Conservation (phyloP, 2,113 vertebrate genomes). For the Trogon melanurus region DNA sequence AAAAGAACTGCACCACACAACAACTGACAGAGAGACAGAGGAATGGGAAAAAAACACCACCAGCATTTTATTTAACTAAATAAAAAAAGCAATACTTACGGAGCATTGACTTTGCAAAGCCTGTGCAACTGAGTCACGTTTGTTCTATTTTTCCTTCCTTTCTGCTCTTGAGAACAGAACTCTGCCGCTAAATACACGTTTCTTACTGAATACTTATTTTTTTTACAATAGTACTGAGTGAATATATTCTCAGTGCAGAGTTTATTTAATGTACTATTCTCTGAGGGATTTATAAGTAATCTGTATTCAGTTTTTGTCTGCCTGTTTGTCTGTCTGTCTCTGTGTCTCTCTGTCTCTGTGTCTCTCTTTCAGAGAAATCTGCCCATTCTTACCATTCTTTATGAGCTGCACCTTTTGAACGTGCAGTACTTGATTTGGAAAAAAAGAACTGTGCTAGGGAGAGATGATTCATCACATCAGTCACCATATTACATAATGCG, state of each 20-base stretch:
- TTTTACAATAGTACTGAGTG: not conserved
- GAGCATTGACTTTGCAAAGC: not conserved
- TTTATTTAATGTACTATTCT: not conserved
- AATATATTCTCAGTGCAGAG: not conserved
- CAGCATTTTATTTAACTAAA: not conserved
- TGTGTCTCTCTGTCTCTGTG: too few species aligned
- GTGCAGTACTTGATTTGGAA: not conserved
- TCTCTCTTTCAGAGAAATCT: not conserved
- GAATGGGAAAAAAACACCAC: not conserved
- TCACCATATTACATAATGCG: not conserved
- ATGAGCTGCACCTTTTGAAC: not conserved
- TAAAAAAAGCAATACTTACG: not conserved
- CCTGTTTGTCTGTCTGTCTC: not conserved
- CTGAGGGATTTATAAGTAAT: not conserved
- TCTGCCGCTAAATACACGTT: not conserved
- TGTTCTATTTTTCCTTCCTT: not conserved
- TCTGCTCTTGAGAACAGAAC: not conserved
- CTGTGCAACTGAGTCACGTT: not conserved
- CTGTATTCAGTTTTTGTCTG: not conserved
- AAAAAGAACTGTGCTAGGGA: not conserved
- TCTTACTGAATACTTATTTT: not conserved
- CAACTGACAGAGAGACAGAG: too few species aligned
- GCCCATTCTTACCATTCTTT: not conserved
- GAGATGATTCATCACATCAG: slow-evolving; percentile 13
- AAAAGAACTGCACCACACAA: too few species aligned